Percentiles rank a stretch among this genome's conserved stretches.
These are phyloP conservation scores for Trissolcus basalis DNA, from an alignment of 1,140 invertebrate genomes.

Conservation along the genomic window DNA sequence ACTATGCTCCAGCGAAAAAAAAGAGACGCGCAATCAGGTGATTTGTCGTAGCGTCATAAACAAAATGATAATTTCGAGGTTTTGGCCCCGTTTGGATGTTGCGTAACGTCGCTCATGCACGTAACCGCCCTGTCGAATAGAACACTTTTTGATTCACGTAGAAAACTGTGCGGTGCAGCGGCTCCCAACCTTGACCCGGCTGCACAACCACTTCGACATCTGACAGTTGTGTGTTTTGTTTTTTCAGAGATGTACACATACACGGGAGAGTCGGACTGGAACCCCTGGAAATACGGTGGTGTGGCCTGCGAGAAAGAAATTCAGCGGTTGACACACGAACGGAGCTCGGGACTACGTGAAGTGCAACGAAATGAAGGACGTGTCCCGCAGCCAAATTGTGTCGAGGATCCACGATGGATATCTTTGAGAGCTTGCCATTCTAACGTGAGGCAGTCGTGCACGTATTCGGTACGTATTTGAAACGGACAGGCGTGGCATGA, in stretches of 20 bases:
- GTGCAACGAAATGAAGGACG: conserved; percentile 67
- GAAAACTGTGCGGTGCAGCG: conserved; percentile 50
- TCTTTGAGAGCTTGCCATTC: conserved; percentile 55
- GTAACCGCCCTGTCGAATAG: conserved; percentile 33
- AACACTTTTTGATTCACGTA: conserved; percentile 47
- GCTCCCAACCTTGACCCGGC: conserved; percentile 69
- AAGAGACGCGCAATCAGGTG: conserved; percentile 4
- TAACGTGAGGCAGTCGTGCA: conserved; percentile 53
- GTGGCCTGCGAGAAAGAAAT: conserved; percentile 55
- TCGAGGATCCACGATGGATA: conserved; percentile 67
- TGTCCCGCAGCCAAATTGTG: conserved; percentile 64
- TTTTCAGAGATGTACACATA: too few relatives aligned
- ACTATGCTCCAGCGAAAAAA: conserved; percentile 18
- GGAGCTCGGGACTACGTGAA: conserved; percentile 58
- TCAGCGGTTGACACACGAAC: conserved; percentile 55
- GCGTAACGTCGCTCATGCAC: conserved; percentile 32
- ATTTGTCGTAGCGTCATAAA: conserved; percentile 22
- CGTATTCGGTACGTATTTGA: conserved; percentile 51
- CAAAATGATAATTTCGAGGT: conserved; percentile 41
- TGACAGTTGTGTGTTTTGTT: background rate
- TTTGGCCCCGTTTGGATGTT: conserved; percentile 38
- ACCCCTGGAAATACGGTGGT: conserved; percentile 59
- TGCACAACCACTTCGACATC: conserved; percentile 34
- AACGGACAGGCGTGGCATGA: conserved; percentile 55
- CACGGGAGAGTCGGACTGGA: conserved; percentile 17